Conservation (phyloP, 2,797 vertebrate species). For the Acanthurus leucopareius region DNA sequence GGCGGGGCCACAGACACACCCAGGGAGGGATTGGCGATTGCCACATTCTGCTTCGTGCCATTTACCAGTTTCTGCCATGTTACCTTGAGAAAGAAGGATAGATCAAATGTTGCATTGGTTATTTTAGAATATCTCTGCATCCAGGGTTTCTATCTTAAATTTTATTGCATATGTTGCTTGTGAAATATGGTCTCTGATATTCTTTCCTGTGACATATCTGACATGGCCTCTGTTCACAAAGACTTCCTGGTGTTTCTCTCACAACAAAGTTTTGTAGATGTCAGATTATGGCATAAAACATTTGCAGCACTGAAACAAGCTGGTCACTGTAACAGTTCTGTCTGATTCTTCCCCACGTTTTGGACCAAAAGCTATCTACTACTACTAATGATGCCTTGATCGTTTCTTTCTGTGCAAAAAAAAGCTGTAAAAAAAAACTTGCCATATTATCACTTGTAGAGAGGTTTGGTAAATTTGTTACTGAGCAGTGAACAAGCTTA, state of each 20-base stretch:
- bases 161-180: too few relatives aligned
- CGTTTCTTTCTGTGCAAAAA: too few relatives aligned
- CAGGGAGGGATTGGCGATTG: conserved; percentile 95
- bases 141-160: neutral
- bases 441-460: too few relatives aligned
- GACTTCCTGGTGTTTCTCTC: too few relatives aligned
- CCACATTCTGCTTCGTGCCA: conserved; percentile 95
- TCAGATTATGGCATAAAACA: neutral
- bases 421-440: too few relatives aligned
- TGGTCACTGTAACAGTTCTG: too few relatives aligned
- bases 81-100: conserved; percentile 65
- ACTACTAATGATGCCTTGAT: too few relatives aligned
- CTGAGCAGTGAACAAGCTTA: too few relatives aligned
- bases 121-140: neutral
- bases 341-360: too few relatives aligned
- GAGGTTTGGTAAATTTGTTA: too few relatives aligned
- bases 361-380: too few relatives aligned
- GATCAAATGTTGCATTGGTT: neutral
- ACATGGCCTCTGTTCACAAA: neutral
- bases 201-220: neutral
- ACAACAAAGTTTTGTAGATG: neutral
- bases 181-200: neutral
- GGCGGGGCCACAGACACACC: conserved; percentile 93
- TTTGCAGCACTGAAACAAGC: too few relatives aligned
- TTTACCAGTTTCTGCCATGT: conserved; percentile 98